Conservation (phyloP, 2,888 invertebrate genomes). For the Volucella inanis region DNA sequence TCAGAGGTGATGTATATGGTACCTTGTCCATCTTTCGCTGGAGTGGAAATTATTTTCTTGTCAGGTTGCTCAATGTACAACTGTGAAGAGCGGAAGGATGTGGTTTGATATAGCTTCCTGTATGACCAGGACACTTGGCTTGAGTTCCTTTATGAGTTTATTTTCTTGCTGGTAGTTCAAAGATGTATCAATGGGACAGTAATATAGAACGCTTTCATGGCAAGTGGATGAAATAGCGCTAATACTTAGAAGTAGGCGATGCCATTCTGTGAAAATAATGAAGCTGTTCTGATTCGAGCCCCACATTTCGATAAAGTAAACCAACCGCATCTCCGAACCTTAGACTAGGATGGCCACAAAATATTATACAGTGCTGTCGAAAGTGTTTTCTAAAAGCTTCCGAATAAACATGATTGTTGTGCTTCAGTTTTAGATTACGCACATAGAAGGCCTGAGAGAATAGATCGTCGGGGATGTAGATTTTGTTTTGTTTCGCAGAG, state of each 20-base stretch:
- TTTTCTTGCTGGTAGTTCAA: constrained; percentile 97
- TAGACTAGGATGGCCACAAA: constrained; percentile 98
- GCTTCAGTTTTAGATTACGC: constrained; percentile 92
- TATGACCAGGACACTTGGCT: constrained; percentile 93
- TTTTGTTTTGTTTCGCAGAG: constrained; percentile 93
- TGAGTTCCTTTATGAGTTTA: constrained; percentile 95
- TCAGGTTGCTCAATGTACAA: constrained; percentile 82
- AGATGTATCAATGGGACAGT: constrained; percentile 98
- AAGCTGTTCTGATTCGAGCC: constrained; percentile 94
- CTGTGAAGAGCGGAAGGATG: constrained; percentile 87
- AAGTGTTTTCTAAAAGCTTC: constrained; percentile 93
- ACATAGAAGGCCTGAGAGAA: constrained; percentile 97
- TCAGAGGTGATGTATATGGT: constrained; percentile 88
- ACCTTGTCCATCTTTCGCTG: constrained; percentile 89
- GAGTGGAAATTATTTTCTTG: constrained; percentile 87
- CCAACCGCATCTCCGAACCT: constrained; percentile 98
- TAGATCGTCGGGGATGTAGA: constrained; percentile 98
- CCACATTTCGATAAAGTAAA: constrained; percentile 98
- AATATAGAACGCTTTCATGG: constrained; percentile 93
- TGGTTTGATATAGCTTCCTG: constrained; percentile 92
- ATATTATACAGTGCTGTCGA: constrained; percentile 97
- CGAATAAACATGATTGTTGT: constrained; percentile 93
- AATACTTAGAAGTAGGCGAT: constrained; percentile 96
- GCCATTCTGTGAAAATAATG: constrained; percentile 95
- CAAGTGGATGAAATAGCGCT: constrained; percentile 96